phyloP scores from a whole-genome alignment of 2,113 vertebrate genomes.

The Tonatia bakeri region DNA sequence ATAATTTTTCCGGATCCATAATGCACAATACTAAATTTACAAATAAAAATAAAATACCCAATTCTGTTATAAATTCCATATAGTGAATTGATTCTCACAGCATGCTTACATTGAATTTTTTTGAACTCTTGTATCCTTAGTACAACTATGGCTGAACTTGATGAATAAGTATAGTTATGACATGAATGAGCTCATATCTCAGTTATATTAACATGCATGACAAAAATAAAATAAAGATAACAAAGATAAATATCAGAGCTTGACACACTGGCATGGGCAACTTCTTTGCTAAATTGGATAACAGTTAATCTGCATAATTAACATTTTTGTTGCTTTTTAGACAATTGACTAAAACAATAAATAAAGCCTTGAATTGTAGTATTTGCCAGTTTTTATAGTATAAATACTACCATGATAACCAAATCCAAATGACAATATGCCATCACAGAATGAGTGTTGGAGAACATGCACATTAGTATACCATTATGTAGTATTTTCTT shows the following conservation, averaged over 20 bases:
- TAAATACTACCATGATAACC: neutral
- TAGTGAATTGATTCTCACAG: neutral
- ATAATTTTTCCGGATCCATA: neutral
- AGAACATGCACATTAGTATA: neutral
- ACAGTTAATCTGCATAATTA: neutral
- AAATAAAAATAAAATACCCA: neutral
- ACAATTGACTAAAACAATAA: slow-evolving; percentile 11
- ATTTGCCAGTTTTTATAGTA: neutral
- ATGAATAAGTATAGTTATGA: neutral
- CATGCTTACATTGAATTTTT: neutral
- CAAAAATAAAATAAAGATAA: slow-evolving; percentile 26
- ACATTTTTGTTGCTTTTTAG: neutral
- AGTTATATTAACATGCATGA: slow-evolving; percentile 3
- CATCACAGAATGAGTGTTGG: neutral
- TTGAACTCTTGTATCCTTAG: neutral
- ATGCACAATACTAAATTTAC: neutral
- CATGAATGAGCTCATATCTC: neutral
- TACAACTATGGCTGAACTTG: neutral
- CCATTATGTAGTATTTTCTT: neutral
- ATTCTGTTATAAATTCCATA: neutral
- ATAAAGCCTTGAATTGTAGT: neutral
- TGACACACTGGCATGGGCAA: neutral
- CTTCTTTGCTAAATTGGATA: slow-evolving; percentile 16
- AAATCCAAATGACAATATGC: neutral
- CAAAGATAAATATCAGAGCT: slow-evolving; percentile 1